These are phyloP conservation scores for Hydrotaea diabolus DNA, from an alignment of 2,888 invertebrate genomes.

Conservation along the genomic window DNA sequence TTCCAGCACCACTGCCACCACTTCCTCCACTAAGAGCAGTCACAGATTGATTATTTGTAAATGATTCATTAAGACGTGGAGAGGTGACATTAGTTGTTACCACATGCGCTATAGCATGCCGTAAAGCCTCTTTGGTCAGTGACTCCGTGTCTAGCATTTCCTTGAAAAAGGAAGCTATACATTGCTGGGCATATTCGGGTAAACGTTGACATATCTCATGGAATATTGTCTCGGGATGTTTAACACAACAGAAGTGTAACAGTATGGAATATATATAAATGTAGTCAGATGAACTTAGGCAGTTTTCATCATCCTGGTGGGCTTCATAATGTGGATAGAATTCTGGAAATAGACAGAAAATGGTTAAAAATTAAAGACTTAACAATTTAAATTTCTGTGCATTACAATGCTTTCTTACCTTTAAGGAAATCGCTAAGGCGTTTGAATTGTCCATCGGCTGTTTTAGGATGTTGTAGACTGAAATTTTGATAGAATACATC, in stretches of 20 bases:
- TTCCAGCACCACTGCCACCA: not conserved
- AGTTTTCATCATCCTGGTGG: conserved; percentile 71
- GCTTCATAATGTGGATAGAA: conserved; percentile 75
- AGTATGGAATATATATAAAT: conserved; percentile 78
- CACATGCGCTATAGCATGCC: conserved; percentile 72
- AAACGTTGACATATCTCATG: conserved; percentile 77
- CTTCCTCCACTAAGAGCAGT: conserved; percentile 41
- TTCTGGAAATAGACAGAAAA: conserved; percentile 67
- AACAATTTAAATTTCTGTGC: not conserved
- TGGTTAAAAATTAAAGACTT: not conserved
- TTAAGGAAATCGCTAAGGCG: conserved; percentile 72
- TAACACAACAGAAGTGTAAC: conserved; percentile 78
- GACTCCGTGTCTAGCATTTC: conserved; percentile 69
- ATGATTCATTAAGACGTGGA: conserved; percentile 57
- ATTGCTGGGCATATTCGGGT: conserved; percentile 72
- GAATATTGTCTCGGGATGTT: conserved; percentile 73
- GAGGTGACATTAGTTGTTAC: conserved; percentile 53
- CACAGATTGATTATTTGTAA: conserved; percentile 41
- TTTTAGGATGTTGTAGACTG: conserved; percentile 62
- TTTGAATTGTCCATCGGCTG: conserved; percentile 25
- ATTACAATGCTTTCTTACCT: too few species aligned
- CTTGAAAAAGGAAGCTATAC: conserved; percentile 75
- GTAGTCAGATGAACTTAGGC: conserved; percentile 74
- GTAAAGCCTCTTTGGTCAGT: conserved; percentile 72
- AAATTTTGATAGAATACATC: conserved; percentile 75